phyloP scores from a whole-genome alignment of 2,888 invertebrate species.

The Scaptomyza polygonia region DNA sequence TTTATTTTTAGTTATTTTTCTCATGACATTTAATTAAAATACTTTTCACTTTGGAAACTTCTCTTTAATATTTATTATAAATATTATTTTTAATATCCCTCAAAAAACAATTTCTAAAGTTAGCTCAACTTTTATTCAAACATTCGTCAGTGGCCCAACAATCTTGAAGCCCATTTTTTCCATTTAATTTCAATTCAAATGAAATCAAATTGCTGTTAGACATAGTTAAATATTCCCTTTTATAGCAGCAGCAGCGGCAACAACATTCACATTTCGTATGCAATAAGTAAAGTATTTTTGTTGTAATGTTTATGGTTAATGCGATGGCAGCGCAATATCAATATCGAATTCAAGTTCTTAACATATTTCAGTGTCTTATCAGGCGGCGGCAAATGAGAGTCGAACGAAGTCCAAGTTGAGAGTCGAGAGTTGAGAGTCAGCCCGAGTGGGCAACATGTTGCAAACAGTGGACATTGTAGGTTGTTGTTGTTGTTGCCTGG shows the following conservation, averaged over 20 bases:
- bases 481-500: constrained; percentile 54
- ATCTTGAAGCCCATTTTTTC: neutral
- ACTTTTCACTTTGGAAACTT: too few species aligned
- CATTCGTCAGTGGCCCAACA: neutral
- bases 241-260: constrained; percentile 1
- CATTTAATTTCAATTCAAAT: constrained; percentile 1
- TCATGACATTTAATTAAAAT: too few species aligned
- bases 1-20: too few species aligned
- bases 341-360: constrained; percentile 73
- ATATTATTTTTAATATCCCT: too few species aligned
- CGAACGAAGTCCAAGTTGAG: constrained; percentile 16
- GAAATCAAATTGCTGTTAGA: neutral
- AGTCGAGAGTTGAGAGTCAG: constrained; percentile 5
- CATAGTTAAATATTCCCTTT: constrained; percentile 5
- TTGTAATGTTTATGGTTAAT: constrained; percentile 73
- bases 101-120: neutral
- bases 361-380: constrained; percentile 75
- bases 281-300: constrained; percentile 61
- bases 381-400: constrained; percentile 78
- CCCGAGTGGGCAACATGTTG: constrained; percentile 61
- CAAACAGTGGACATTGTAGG: constrained; percentile 65
- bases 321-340: constrained; percentile 75
- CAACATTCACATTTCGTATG: constrained; percentile 31
- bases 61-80: too few species aligned
- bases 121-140: too few species aligned